phyloP scores from a whole-genome alignment of 2,797 vertebrate genomes.

The Pangasius larnaudii region DNA sequence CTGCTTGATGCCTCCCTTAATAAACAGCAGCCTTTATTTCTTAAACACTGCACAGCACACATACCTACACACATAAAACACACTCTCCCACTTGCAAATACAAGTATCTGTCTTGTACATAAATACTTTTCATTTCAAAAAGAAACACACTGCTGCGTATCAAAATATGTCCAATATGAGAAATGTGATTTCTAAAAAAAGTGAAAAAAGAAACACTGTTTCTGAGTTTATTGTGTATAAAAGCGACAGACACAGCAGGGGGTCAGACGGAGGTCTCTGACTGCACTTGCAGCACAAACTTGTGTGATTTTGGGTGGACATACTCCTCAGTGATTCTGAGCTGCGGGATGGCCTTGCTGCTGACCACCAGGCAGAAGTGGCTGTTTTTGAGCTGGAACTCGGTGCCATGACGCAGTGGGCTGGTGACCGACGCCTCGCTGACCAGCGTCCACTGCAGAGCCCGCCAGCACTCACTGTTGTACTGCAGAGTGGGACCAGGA shows the following conservation, averaged over 20 bases:
- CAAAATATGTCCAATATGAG: conserved; percentile 55
- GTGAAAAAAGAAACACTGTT: conserved; percentile 46
- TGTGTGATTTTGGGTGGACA: conserved; percentile 94
- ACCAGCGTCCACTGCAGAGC: conserved; percentile 92
- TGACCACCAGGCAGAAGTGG: conserved; percentile 92
- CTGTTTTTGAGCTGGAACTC: conserved; percentile 90
- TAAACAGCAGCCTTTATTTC: conserved; percentile 38
- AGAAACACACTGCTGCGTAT: conserved; percentile 46
- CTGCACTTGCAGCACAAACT: conserved; percentile 92
- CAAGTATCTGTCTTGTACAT: conserved; percentile 34
- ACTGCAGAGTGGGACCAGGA: conserved; percentile 90
- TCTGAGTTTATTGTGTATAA: conserved; percentile 61
- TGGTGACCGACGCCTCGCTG: conserved; percentile 92
- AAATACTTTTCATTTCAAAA: conserved; percentile 40
- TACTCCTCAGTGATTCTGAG: conserved; percentile 91
- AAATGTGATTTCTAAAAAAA: conserved; percentile 52
- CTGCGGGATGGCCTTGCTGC: conserved; percentile 89
- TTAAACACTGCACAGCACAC: conserved; percentile 39
- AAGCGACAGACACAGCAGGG: conserved; percentile 60
- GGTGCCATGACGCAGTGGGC: conserved; percentile 82
- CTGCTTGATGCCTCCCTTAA: conserved; percentile 3
- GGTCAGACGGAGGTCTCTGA: conserved; percentile 92
- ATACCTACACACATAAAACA: conserved; percentile 36
- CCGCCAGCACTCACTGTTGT: conserved; percentile 89
- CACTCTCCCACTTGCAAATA: conserved; percentile 44